Evolutionary conservation across 2,113 vertebrate species (phyloP).

Genomic region (Gavialis gangeticus): DNA sequence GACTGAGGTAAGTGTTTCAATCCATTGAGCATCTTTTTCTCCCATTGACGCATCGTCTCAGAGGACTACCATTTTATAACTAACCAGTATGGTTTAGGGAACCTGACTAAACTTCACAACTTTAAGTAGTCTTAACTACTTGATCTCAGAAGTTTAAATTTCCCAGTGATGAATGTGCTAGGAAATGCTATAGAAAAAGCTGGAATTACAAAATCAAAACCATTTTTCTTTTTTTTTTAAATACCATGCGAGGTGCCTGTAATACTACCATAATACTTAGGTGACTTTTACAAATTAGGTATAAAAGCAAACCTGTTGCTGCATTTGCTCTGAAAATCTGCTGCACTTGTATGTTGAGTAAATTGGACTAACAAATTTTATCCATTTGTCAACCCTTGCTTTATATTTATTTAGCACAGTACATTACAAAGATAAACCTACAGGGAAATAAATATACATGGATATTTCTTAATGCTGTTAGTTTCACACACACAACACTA

Average conservation of each 20-base stretch:
- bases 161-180: background rate
- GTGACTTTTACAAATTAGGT: background rate
- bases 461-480: background rate
- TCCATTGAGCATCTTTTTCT: background rate
- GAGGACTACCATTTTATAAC: background rate
- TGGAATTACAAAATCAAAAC: background rate
- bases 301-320: background rate
- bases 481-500: background rate
- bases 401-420: background rate
- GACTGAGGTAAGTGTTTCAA: slow-evolving; percentile 89
- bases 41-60: background rate
- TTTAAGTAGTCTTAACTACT: background rate
- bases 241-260: no score
- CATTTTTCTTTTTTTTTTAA: no score
- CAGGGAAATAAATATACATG: background rate
- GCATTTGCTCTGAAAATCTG: background rate
- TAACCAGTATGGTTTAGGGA: background rate
- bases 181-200: background rate
- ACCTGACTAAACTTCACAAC: background rate
- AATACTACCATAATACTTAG: background rate
- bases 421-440: background rate
- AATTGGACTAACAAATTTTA: background rate
- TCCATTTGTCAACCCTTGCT: accelerated
- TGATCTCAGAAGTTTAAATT: background rate
- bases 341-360: background rate